These are phyloP conservation scores for Coregonus sp. DNA, from an alignment of 2,797 vertebrate species.

Conservation along the genomic window DNA sequence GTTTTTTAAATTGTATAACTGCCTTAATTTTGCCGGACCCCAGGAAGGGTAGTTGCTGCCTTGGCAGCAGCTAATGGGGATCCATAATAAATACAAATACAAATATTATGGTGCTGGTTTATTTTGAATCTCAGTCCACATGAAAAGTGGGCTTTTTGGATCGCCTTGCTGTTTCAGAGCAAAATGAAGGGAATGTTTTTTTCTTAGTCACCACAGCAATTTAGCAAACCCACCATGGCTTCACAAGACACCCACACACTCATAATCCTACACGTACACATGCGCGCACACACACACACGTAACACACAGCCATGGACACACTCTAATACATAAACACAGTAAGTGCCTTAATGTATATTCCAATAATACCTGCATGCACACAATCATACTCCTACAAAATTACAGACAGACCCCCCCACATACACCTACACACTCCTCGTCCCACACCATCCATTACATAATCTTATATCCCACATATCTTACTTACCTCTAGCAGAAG, in stretches of 20 bases:
- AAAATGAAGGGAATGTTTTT: conserved; percentile 47
- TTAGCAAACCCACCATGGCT: conserved; percentile 42
- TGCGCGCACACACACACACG: too few species aligned
- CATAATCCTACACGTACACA: conserved; percentile 11
- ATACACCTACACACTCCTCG: not conserved
- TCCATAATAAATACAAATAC: too few species aligned
- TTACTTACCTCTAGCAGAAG: not conserved
- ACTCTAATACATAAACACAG: conserved; percentile 27
- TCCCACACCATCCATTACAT: not conserved
- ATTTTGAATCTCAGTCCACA: conserved; percentile 27
- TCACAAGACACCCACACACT: conserved; percentile 52
- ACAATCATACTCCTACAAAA: conserved; percentile 62
- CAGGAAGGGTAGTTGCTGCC: too few species aligned
- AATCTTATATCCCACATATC: not conserved
- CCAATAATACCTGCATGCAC: conserved; percentile 41
- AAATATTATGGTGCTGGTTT: conserved; percentile 16
- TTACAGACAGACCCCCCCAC: conserved; percentile 2
- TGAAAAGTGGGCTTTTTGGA: conserved; percentile 29
- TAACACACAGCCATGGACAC: conserved; percentile 13
- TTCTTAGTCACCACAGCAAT: conserved; percentile 50
- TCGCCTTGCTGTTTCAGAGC: conserved; percentile 29
- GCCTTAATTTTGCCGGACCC: too few species aligned
- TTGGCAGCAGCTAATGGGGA: too few species aligned
- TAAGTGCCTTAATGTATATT: conserved; percentile 11
- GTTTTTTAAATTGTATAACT: too few species aligned